phyloP scores from a whole-genome alignment of 2,113 vertebrate species.

The Vulpes ferrilata region DNA sequence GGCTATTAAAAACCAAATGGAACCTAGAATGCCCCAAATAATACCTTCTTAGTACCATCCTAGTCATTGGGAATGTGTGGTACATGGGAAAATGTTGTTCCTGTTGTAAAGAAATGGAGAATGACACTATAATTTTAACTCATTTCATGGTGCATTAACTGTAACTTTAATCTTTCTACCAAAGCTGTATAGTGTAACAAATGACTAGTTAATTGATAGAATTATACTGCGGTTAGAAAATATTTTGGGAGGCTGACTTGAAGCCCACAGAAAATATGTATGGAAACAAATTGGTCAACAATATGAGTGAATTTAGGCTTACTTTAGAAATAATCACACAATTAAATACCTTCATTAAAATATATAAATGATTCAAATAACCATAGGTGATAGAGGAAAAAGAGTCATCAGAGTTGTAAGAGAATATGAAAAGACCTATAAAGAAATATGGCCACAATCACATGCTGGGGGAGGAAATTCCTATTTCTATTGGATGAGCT shows the following conservation, averaged over 20 bases:
- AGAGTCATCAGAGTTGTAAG: background rate
- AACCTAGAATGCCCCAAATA: background rate
- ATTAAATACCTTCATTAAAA: slow-evolving; percentile 32
- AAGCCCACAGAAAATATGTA: background rate
- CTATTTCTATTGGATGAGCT: background rate
- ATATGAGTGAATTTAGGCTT: slow-evolving; percentile 18
- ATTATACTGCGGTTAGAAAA: slow-evolving; percentile 49
- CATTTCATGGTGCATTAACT: slow-evolving; percentile 60
- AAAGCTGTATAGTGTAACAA: slow-evolving; percentile 4
- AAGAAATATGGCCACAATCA: background rate
- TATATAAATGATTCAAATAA: slow-evolving; percentile 11
- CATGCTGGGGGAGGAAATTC: background rate
- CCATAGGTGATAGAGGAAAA: background rate
- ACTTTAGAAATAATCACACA: slow-evolving; percentile 47
- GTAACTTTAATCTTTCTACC: slow-evolving; percentile 60
- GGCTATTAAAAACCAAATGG: background rate
- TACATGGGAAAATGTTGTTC: background rate
- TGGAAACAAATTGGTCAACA: background rate
- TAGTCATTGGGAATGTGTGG: background rate
- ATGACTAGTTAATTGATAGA: slow-evolving; percentile 46
- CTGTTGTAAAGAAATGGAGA: slow-evolving; percentile 38
- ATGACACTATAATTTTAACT: slow-evolving; percentile 54
- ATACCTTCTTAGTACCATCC: background rate
- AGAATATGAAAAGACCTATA: background rate
- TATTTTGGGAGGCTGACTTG: slow-evolving; percentile 57